A percentile compares a stretch with the other conserved stretches of the same genome.
Evolutionary conservation across 2,113 vertebrate species (phyloP).

Genomic region (Pipa parva): DNA sequence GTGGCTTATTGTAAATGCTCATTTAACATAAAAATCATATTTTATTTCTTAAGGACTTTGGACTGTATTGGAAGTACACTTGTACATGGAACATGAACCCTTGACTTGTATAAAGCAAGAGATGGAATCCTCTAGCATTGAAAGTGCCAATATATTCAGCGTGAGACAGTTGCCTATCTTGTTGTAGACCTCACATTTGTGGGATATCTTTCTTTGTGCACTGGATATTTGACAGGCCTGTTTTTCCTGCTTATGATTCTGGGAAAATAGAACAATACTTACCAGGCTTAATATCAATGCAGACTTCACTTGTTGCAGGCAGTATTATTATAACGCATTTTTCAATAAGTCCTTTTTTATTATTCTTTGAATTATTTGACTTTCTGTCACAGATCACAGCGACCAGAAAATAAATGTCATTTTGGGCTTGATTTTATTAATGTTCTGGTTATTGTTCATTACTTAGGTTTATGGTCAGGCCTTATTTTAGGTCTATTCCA

Average conservation of each 20-base stretch:
- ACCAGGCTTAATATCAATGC: neutral
- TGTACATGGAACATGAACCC: neutral
- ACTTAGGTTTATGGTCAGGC: too few relatives aligned
- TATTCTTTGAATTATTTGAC: too few relatives aligned
- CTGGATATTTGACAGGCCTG: neutral
- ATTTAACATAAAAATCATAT: neutral
- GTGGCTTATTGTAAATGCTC: neutral
- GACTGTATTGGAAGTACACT: neutral
- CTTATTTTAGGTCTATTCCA: too few relatives aligned
- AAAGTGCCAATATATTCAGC: constrained; percentile 11
- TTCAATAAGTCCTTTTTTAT: too few relatives aligned
- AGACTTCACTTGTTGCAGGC: too few relatives aligned
- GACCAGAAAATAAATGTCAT: too few relatives aligned
- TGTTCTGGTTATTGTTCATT: too few relatives aligned
- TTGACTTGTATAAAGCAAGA: neutral
- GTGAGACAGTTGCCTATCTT: neutral
- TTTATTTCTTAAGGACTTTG: neutral
- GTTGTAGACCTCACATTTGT: constrained; percentile 2
- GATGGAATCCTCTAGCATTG: neutral
- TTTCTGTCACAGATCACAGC: too few relatives aligned
- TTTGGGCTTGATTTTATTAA: too few relatives aligned
- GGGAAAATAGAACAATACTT: neutral
- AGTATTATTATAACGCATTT: too few relatives aligned
- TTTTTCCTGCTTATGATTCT: neutral
- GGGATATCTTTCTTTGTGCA: neutral